Evolutionary conservation across 2,113 vertebrate species (phyloP).

Genomic region (Pampusana beccarii): DNA sequence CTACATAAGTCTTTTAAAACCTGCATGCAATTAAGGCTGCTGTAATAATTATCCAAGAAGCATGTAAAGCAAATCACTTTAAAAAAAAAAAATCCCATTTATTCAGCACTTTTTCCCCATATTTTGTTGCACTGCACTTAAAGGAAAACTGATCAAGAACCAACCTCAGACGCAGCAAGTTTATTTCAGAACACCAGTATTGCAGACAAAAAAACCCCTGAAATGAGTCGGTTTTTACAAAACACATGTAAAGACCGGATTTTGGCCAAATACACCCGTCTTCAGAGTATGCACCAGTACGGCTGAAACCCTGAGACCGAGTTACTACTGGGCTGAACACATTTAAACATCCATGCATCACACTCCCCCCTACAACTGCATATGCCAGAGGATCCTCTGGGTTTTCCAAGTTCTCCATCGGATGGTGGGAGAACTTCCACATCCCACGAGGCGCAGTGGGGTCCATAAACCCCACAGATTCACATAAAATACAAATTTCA

Average conservation of each 20-base stretch:
- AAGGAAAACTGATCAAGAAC: not conserved
- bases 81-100: not conserved
- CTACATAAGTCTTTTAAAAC: not conserved
- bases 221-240: not conserved
- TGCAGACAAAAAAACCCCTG: too few species aligned
- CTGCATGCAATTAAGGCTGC: not conserved
- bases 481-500: rapidly evolving
- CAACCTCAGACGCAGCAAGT: not conserved
- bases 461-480: rapidly evolving
- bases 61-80: not conserved
- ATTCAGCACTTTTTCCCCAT: not conserved
- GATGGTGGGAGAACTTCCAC: rapidly evolving
- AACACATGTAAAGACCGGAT: rapidly evolving
- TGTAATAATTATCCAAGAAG: not conserved
- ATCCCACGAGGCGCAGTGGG: rapidly evolving
- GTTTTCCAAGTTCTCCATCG: rapidly evolving
- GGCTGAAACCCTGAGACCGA: not conserved
- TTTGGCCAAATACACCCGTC: not conserved
- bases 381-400: not conserved
- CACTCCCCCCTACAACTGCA: rapidly evolving
- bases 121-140: not conserved
- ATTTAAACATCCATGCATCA: not conserved
- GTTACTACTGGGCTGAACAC: not conserved
- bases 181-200: not conserved
- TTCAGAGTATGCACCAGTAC: rapidly evolving